Evolutionary conservation across 2,797 vertebrate species (phyloP).

Genomic region (Buphagus erythrorhynchus): DNA sequence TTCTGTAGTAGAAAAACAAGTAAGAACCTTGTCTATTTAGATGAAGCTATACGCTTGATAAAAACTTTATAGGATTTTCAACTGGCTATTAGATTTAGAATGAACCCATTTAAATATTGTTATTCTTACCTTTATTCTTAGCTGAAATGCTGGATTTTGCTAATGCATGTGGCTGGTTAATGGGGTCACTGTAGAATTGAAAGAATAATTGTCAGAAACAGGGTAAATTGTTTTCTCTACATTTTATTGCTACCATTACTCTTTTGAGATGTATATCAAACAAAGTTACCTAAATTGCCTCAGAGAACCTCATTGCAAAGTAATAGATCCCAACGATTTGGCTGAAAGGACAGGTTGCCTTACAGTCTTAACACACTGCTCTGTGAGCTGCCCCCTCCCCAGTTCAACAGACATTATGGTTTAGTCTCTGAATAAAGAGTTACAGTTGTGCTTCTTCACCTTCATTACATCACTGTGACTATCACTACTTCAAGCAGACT

Average conservation of each 20-base stretch:
- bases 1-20: neutral
- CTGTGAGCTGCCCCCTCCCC: neutral
- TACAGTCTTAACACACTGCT: neutral
- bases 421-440: neutral
- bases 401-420: neutral
- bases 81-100: constrained; percentile 12
- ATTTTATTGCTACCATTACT: neutral
- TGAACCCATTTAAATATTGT: neutral
- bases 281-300: constrained; percentile 13
- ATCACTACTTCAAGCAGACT: neutral
- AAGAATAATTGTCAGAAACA: constrained; percentile 20
- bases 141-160: neutral
- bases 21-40: neutral
- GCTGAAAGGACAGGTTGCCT: neutral
- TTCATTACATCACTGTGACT: neutral
- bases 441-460: neutral
- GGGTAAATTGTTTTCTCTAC: neutral
- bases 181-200: neutral
- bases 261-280: constrained; percentile 4
- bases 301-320: neutral
- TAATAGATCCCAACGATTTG: constrained; percentile 10
- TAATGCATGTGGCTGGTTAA: constrained; percentile 2
- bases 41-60: neutral
- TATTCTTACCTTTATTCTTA: neutral
- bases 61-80: constrained; percentile 38